These are phyloP conservation scores for Gadus macrocephalus DNA, from an alignment of 2,113 vertebrate genomes.

Conservation along the genomic window DNA sequence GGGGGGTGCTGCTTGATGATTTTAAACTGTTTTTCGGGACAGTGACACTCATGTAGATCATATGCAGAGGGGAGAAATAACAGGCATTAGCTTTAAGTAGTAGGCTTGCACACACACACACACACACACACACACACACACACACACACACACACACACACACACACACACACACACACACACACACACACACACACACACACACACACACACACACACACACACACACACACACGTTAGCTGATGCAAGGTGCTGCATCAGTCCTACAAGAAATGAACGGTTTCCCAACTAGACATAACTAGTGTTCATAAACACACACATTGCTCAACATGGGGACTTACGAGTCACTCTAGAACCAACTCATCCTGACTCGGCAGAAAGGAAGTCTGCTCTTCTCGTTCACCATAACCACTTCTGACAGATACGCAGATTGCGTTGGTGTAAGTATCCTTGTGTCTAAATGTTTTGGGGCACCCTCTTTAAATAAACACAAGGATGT, in stretches of 20 bases:
- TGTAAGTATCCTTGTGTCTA: no score
- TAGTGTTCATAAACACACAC: no score
- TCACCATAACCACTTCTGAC: no score
- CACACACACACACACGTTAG: not conserved
- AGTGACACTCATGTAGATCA: not conserved
- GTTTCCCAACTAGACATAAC: no score
- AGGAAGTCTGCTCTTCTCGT: no score
- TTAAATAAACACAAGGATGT: no score
- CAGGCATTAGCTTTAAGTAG: constrained; percentile 7
- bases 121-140: not conserved
- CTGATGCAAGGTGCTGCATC: not conserved
- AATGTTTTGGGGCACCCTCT: no score
- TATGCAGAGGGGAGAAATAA: not conserved
- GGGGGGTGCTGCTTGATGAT: not conserved
- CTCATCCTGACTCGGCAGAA: no score
- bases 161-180: not conserved
- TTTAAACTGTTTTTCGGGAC: not conserved
- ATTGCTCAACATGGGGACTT: no score
- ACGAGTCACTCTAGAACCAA: no score
- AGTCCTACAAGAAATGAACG: no score
- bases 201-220: not conserved
- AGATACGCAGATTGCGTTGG: no score
- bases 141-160: not conserved
- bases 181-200: not conserved
- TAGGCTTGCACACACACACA: not conserved